A percentile compares a stretch with the other conserved stretches of the same genome.
These are phyloP conservation scores for Phrynocephalus versicolor DNA, from an alignment of 2,113 vertebrate genomes.

Conservation along the genomic window DNA sequence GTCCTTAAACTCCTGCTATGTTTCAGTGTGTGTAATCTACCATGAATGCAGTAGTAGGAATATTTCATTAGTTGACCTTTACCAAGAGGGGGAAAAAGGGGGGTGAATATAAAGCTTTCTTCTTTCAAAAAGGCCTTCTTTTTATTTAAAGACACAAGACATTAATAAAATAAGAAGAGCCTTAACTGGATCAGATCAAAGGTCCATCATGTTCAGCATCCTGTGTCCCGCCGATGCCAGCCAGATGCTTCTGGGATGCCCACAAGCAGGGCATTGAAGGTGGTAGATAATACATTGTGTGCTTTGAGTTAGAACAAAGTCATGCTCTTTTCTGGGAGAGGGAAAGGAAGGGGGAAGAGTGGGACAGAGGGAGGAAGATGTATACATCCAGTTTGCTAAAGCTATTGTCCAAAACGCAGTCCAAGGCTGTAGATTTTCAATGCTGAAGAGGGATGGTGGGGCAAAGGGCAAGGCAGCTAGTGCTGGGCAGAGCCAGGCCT, in stretches of 20 bases:
- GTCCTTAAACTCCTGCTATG: neutral
- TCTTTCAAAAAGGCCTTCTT: neutral
- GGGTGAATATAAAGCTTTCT: neutral
- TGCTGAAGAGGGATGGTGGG: neutral
- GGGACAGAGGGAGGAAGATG: neutral
- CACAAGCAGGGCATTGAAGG: neutral
- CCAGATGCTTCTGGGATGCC: neutral
- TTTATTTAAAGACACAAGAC: neutral
- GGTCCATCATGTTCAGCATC: neutral
- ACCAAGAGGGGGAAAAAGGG: neutral
- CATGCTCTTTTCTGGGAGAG: neutral
- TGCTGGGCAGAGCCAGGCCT: too few species aligned
- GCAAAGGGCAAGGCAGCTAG: too few species aligned
- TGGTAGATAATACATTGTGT: neutral
- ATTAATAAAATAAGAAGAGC: neutral
- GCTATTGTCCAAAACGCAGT: neutral
- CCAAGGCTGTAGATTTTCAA: neutral
- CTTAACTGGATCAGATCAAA: neutral
- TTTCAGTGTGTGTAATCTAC: neutral
- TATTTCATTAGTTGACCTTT: constrained; percentile 8
- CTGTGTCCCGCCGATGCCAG: neutral
- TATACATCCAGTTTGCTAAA: neutral
- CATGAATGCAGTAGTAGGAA: neutral
- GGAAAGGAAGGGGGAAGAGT: neutral
- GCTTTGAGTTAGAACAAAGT: neutral